phyloP scores from a whole-genome alignment of 2,113 vertebrate species.

The Tachysurus vachellii region DNA sequence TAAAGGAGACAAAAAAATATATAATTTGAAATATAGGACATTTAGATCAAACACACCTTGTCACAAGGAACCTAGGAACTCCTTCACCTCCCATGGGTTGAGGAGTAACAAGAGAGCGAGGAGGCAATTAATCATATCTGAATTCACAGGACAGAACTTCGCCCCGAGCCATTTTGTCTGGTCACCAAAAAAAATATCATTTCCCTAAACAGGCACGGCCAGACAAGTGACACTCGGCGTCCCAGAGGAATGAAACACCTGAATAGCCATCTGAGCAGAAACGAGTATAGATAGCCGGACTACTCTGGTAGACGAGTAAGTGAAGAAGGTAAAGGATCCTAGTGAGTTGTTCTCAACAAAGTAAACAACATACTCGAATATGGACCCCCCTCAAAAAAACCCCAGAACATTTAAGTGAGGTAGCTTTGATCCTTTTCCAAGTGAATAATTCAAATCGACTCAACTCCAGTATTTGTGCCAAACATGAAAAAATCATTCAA shows the following conservation, averaged over 20 bases:
- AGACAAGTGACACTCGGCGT: not conserved
- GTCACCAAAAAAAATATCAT: constrained; percentile 43
- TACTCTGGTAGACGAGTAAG: not conserved
- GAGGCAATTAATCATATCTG: constrained; percentile 38
- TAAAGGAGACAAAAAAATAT: constrained; percentile 6
- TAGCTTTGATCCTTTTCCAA: not conserved
- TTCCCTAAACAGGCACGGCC: constrained; percentile 23
- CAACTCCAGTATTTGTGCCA: not conserved
- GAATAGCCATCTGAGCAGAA: not conserved
- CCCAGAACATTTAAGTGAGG: not conserved
- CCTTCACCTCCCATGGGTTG: constrained; percentile 5
- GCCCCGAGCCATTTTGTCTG: constrained; percentile 24
- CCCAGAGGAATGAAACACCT: not conserved
- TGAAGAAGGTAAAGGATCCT: not conserved
- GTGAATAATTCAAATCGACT: not conserved
- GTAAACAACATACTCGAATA: not conserved
- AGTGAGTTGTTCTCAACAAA: not conserved
- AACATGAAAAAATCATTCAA: not conserved
- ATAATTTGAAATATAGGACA: constrained; percentile 30
- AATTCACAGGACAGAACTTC: constrained; percentile 32
- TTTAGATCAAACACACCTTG: constrained; percentile 31
- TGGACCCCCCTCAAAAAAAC: not conserved
- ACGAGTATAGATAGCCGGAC: not conserved
- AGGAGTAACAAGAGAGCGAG: constrained; percentile 22
- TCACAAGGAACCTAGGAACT: constrained; percentile 16